Evolutionary conservation across 2,113 vertebrate genomes (phyloP).

Genomic region (Himantopus leucocephalus): DNA sequence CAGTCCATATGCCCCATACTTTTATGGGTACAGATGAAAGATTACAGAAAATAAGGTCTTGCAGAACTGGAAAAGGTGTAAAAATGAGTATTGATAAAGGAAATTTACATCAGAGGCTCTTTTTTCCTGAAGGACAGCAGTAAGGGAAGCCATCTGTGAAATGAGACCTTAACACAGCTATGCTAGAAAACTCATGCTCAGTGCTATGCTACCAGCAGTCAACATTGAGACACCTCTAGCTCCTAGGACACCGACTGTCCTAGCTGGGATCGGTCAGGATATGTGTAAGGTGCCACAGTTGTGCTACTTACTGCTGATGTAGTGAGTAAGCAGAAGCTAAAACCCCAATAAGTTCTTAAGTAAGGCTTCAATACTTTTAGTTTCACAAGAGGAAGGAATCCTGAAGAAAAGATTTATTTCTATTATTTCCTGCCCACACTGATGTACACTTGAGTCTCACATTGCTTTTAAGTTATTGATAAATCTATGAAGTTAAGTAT

Average conservation of each 20-base stretch:
- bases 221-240: accelerated
- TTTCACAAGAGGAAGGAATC: neutral
- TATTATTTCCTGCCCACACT: neutral
- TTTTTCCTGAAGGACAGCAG: neutral
- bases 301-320: neutral
- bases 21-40: neutral
- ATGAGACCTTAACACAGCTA: neutral
- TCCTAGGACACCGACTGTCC: neutral
- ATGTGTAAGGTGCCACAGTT: neutral
- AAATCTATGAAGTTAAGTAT: neutral
- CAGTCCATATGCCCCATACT: neutral
- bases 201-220: neutral
- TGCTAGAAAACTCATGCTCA: accelerated
- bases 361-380: neutral
- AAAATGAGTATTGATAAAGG: neutral
- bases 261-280: neutral
- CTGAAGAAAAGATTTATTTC: neutral
- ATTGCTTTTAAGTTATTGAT: neutral
- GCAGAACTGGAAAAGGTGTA: neutral
- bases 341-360: neutral
- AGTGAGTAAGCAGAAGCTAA: neutral
- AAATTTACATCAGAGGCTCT: neutral
- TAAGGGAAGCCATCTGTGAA: neutral
- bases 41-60: neutral
- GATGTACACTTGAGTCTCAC: neutral